These are phyloP conservation scores for Rhinophrynus dorsalis DNA, from an alignment of 2,797 vertebrate species.

Conservation along the genomic window DNA sequence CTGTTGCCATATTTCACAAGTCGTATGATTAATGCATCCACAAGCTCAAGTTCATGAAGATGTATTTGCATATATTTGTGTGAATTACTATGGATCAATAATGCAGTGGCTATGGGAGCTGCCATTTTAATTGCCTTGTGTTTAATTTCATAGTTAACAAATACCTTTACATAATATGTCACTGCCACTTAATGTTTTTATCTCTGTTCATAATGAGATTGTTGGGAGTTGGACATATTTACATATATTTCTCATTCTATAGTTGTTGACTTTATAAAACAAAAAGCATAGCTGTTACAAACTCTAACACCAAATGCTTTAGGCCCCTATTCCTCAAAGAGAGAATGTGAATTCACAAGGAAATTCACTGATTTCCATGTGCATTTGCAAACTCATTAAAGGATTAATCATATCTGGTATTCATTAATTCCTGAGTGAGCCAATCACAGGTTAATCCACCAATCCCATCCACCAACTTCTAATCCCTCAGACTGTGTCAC, in stretches of 20 bases:
- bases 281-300: background rate
- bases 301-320: no score
- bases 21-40: slow-evolving; percentile 53
- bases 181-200: background rate
- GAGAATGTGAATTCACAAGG: no score
- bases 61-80: background rate
- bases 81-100: background rate
- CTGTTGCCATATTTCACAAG: slow-evolving; percentile 57
- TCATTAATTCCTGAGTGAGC: no score
- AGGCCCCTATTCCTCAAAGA: no score
- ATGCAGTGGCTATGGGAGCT: background rate
- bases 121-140: background rate
- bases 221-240: background rate
- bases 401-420: no score
- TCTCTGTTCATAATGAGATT: background rate
- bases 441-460: no score
- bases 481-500: no score
- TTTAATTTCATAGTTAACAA: background rate
- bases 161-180: background rate
- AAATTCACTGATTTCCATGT: no score
- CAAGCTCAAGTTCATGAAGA: slow-evolving; percentile 27
- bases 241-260: background rate
- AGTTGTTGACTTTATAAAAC: background rate
- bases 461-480: no score
- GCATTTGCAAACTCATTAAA: no score